Conservation (phyloP, 1,140 invertebrate species). For the Halesus radiatus region DNA sequence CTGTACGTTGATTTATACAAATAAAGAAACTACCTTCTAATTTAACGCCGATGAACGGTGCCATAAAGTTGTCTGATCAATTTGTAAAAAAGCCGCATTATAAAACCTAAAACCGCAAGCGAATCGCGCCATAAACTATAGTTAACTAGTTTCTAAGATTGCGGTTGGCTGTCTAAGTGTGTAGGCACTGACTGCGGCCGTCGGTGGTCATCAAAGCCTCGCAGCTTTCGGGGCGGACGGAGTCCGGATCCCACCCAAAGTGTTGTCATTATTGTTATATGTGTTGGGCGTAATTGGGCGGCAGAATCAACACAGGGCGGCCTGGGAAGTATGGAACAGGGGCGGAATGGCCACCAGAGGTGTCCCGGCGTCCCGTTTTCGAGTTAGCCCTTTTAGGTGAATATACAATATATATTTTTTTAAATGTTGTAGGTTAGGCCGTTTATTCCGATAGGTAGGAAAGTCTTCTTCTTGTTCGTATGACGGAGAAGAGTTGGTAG, state of each 20-base stretch:
- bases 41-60: constrained; percentile 22
- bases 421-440: no score
- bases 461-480: no score
- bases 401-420: no score
- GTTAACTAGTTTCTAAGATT: constrained; percentile 26
- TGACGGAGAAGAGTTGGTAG: no score
- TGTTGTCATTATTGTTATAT: constrained; percentile 39
- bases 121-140: constrained; percentile 13
- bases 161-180: neutral
- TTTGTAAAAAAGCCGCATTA: constrained; percentile 37
- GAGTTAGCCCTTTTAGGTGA: no score
- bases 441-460: no score
- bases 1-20: no score
- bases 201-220: no score
- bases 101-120: constrained; percentile 38
- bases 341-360: no score
- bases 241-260: constrained; percentile 37
- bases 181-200: no score
- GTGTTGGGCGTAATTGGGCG: constrained; percentile 32
- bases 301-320: constrained; percentile 36
- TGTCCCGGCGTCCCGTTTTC: no score
- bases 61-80: constrained; percentile 40
- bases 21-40: no score
- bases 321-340: neutral
- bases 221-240: neutral